Evolutionary conservation across 1,140 invertebrate species (phyloP), one percentile per base, ranked within the genome.

Genomic region (Brachionus paranguensis): DNA sequence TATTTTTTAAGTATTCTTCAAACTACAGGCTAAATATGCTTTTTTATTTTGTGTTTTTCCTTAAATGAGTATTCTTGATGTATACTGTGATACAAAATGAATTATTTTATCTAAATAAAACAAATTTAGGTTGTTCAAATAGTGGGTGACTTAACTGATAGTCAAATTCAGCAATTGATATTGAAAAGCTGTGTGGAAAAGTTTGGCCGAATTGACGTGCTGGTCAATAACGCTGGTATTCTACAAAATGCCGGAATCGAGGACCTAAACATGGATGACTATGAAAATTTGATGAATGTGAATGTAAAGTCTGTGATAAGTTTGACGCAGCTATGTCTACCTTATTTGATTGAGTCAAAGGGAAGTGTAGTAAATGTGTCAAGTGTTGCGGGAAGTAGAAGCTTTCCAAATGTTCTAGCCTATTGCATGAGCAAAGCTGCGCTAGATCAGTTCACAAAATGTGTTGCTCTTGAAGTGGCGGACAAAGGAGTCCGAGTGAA

Each of bases 401-500:
- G 29, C n/a, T 91, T 91, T 86, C 87, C 90, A 10, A 88, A 88
- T 78, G 89, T 91, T 17, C 83, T 91, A 37, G 92, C 94, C 0
- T 97, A 97, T 87, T 94, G 93, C 86, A 92, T 96, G 87, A 95
- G 94, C 14, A 97, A 97, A 90, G 91, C 94, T 47, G 93, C 95
- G 1, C 88, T 97, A 0, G 95, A 97, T 89, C 95, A 97, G 87
- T 92, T 97, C 60, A 97, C 95, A 0, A 91, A 93, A 85, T 95
- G 94, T 87, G 88, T 91, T 17, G 92, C 93, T 29, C 86, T 93
- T 85, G 94, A 95, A 88, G 89, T 95, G 20, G 94, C 93, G 2
- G 85, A 91, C 0, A 94, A 95, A 89, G 92, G 93, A 85, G 91
- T 97, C 0, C 89, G 95, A 85, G 94, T 96, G 0, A 97, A 97